Percentiles rank a stretch among this genome's conserved stretches.
These are phyloP conservation scores for Epistrophella euchroma DNA, from an alignment of 2,888 invertebrate species.

Conservation along the genomic window DNA sequence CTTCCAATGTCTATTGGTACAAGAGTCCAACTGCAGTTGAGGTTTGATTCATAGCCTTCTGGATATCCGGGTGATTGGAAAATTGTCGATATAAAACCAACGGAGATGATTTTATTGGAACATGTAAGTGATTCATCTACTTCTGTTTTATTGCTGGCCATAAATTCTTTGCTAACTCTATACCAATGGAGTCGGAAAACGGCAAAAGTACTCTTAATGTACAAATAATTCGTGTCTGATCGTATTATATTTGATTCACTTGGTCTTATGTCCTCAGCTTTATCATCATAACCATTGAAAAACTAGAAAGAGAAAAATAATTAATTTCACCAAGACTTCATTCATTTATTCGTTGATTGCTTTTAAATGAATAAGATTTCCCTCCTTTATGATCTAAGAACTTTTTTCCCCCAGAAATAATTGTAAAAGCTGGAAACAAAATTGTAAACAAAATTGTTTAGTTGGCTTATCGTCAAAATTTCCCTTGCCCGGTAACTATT, in stretches of 20 bases:
- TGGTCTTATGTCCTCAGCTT: conserved; percentile 83
- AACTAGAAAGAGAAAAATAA: conserved; percentile 84
- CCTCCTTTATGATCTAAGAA: too few relatives aligned
- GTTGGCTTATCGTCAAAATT: too few relatives aligned
- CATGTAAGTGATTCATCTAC: conserved; percentile 77
- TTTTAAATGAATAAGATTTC: too few relatives aligned
- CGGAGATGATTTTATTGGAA: conserved; percentile 79
- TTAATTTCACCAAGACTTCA: neutral
- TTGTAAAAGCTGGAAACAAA: too few relatives aligned
- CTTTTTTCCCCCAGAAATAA: too few relatives aligned
- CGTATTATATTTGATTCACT: conserved; percentile 82
- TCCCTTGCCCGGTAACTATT: too few relatives aligned
- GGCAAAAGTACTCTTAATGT: conserved; percentile 82
- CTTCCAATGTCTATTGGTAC: conserved; percentile 85
- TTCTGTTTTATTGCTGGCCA: conserved; percentile 78
- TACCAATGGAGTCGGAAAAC: conserved; percentile 80
- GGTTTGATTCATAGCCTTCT: conserved; percentile 86
- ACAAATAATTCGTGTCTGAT: conserved; percentile 88
- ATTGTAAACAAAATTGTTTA: too few relatives aligned
- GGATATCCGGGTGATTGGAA: conserved; percentile 92
- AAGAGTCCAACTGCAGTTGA: conserved; percentile 91
- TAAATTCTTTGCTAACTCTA: conserved; percentile 80
- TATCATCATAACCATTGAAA: conserved; percentile 90
- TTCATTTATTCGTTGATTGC: too few relatives aligned
- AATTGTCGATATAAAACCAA: conserved; percentile 75